These are phyloP conservation scores for Samia ricini DNA, from an alignment of 1,140 invertebrate species.

Conservation along the genomic window DNA sequence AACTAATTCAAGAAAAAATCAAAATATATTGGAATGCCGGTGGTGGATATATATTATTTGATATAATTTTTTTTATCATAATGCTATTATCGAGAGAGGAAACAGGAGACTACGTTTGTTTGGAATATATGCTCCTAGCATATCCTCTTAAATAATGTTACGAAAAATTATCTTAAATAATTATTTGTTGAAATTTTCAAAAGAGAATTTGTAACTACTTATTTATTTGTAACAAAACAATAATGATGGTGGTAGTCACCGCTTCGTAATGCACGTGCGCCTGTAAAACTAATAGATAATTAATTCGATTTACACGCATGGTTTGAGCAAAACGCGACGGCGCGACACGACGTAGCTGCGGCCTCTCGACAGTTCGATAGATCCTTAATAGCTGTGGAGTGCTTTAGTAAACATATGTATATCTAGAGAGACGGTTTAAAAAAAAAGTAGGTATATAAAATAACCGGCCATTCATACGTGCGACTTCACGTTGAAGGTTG, in stretches of 20 bases:
- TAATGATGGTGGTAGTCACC: background rate
- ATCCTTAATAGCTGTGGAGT: conserved; percentile 22
- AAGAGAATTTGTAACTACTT: background rate
- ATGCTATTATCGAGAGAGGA: no score
- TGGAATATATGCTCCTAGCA: no score
- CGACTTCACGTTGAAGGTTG: background rate
- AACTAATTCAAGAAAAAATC: no score
- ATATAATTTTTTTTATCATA: no score
- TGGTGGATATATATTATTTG: no score
- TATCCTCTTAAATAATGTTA: no score
- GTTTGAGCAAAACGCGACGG: conserved; percentile 27
- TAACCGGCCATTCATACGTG: background rate
- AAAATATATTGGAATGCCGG: no score
- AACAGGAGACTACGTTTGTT: no score
- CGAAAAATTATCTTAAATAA: no score
- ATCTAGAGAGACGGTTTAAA: conserved; percentile 14
- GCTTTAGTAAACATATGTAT: conserved; percentile 23
- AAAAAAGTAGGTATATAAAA: conserved; percentile 8
- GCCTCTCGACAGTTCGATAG: conserved; percentile 21
- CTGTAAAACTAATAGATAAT: conserved; percentile 17
- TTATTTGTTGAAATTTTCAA: no score
- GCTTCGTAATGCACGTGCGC: conserved; percentile 4
- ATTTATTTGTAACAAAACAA: background rate
- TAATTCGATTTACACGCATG: conserved; percentile 30
- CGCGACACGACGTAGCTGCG: background rate